Conservation (phyloP, 2,113 vertebrate species). For the Synchiropus splendidus region DNA sequence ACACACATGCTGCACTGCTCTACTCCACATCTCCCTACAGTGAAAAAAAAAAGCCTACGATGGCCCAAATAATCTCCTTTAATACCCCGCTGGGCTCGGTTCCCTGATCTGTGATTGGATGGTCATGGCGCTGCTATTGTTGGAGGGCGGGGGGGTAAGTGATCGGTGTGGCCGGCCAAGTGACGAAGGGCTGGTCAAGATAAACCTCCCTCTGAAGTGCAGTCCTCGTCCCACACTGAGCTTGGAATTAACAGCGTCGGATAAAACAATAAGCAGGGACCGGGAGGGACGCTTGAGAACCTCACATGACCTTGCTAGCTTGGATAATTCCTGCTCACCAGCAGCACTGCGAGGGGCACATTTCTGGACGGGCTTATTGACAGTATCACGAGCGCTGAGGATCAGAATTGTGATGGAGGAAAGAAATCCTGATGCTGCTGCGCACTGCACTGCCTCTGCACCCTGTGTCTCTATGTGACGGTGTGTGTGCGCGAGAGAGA, state of each 20-base stretch:
- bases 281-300: constrained; percentile 22
- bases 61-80: constrained; percentile 65
- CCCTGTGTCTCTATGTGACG: constrained; percentile 40
- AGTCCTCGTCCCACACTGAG: constrained; percentile 30
- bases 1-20: constrained; percentile 13
- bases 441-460: constrained; percentile 56
- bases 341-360: too few relatives aligned
- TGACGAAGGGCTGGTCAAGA: constrained; percentile 33
- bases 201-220: constrained; percentile 31
- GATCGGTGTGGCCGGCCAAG: constrained; percentile 53
- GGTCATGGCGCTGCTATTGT: constrained; percentile 33
- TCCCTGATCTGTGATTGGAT: constrained; percentile 59
- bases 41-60: constrained; percentile 35
- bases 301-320: constrained; percentile 62
- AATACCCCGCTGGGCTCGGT: constrained; percentile 62
- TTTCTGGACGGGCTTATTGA: constrained; percentile 32
- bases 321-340: constrained; percentile 41
- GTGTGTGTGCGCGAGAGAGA: constrained; percentile 30
- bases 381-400: constrained; percentile 57
- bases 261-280: constrained; percentile 17
- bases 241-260: constrained; percentile 23
- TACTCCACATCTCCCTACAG: constrained; percentile 24
- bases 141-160: constrained; percentile 41
- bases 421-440: constrained; percentile 46
- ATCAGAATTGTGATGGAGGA: constrained; percentile 44